These are phyloP conservation scores for Crocidura indochinensis DNA, from an alignment of 2,797 vertebrate species.

Conservation along the genomic window DNA sequence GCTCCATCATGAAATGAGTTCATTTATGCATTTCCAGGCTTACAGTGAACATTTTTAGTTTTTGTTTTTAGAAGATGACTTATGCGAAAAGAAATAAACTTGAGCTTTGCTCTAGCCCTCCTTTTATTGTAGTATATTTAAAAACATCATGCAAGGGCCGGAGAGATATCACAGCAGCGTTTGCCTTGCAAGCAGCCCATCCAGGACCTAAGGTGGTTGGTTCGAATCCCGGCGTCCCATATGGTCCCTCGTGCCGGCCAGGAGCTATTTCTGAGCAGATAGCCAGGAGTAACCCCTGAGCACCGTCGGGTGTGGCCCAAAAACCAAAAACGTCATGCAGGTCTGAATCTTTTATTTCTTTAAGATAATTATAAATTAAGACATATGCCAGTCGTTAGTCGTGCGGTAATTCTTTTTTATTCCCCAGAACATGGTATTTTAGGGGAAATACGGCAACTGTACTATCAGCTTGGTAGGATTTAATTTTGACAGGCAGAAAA, in stretches of 20 bases:
- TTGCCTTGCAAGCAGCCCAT: too few species aligned
- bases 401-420: slow-evolving; percentile 23
- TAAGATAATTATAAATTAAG: slow-evolving; percentile 58
- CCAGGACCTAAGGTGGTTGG: too few species aligned
- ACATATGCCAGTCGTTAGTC: not conserved
- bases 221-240: too few species aligned
- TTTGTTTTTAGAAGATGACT: slow-evolving; percentile 60
- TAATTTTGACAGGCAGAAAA: slow-evolving; percentile 30
- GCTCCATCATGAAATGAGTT: slow-evolving; percentile 32
- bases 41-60: slow-evolving; percentile 12
- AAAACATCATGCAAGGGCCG: too few species aligned
- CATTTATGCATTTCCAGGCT: slow-evolving; percentile 23
- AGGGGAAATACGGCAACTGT: not conserved
- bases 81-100: slow-evolving; percentile 24
- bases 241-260: too few species aligned
- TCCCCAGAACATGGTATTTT: not conserved
- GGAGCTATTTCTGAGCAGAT: not conserved
- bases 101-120: not conserved
- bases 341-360: slow-evolving; percentile 41
- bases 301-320: too few species aligned
- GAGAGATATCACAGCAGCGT: too few species aligned
- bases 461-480: not conserved
- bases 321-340: too few species aligned
- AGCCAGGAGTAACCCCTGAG: too few species aligned
- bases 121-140: not conserved